Evolutionary conservation across 64 coral and sea anemone species (phyloP), one percentile per base, ranked within the genome.

Genomic region (Porites lutea): DNA sequence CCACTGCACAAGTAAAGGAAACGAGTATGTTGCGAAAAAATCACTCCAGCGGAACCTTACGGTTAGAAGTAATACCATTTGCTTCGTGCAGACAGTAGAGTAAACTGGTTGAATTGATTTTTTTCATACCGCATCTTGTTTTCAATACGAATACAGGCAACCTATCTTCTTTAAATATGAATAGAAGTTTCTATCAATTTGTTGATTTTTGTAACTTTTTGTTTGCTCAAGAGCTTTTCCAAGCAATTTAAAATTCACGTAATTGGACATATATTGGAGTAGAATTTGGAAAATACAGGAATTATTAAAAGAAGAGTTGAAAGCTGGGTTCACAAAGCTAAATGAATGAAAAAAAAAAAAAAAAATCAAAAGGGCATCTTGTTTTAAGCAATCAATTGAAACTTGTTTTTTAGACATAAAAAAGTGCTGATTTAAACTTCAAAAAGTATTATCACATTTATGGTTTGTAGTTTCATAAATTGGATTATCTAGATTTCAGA

Each of bases 131-230:
- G 13, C 23, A 64, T 82, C 58, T 18, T 44, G 8, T 64, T 65
- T 43, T 48, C 60, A 46, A 47, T 64, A 63, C 65, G 13, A 82
- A 61, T 48, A 19, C 52, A 21, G 21, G 27, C 27, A 37, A 37
- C 72, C 72, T 74, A 57, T 22, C 50, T 49, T 65, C 18, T 27
- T 82, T 63, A n/a, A 61, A n/a, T n/a, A 19, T 84, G n/a, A 84
- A 68, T 52, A 68, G 9, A 51, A 52, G 63, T 3, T 48, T 84
- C 52, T 47, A n/a, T 67, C 20, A 2, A 51, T 49, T 13, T 84
- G 81, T 84, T 84, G 63, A 84, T 51, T 84, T 84, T 84, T 84
- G 44, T 51, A 68, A 84, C n/a, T 64, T 84, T 84, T 84, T 84
- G 81, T 84, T 84, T 84, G 45, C 20, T 27, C 16, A 21, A 22